Evolutionary conservation across 2,888 invertebrate genomes (phyloP).

Genomic region (Dilophus febrilis): DNA sequence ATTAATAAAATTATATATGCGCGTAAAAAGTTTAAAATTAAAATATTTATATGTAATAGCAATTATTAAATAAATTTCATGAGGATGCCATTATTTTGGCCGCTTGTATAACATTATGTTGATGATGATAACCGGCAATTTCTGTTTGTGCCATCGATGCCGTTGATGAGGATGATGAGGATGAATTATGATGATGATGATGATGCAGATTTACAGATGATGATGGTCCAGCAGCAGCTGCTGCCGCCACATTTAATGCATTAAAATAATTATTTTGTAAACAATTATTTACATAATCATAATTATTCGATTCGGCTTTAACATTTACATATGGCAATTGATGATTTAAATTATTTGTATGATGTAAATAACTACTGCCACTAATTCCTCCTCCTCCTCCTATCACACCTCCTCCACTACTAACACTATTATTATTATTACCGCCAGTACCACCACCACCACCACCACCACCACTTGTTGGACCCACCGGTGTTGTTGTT

Average conservation of each 20-base stretch:
- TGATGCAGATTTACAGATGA: too few species aligned
- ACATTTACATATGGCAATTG: conserved; percentile 18
- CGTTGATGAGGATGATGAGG: conserved; percentile 25
- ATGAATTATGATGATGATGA: too few species aligned
- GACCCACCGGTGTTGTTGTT: conserved; percentile 5
- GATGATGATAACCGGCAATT: conserved; percentile 60
- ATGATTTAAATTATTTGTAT: conserved; percentile 11
- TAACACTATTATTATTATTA: neutral
- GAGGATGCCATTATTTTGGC: conserved; percentile 73
- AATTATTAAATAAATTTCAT: too few species aligned
- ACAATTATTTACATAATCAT: conserved; percentile 30
- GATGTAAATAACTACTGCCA: conserved; percentile 8
- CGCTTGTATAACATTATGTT: conserved; percentile 69
- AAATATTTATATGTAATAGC: too few species aligned
- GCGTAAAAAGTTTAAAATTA: too few species aligned
- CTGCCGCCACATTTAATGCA: too few species aligned
- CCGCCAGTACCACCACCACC: conserved; percentile 7
- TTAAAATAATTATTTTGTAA: conserved; percentile 21
- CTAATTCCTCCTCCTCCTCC: conserved; percentile 6
- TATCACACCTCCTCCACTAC: neutral
- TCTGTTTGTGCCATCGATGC: conserved; percentile 34
- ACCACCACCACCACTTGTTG: conserved; percentile 4
- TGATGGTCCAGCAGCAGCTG: too few species aligned
- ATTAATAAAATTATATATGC: too few species aligned
- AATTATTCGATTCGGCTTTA: conserved; percentile 28